phyloP scores from a whole-genome alignment of 2,888 invertebrate species.

The Hipparchia sbordonii region DNA sequence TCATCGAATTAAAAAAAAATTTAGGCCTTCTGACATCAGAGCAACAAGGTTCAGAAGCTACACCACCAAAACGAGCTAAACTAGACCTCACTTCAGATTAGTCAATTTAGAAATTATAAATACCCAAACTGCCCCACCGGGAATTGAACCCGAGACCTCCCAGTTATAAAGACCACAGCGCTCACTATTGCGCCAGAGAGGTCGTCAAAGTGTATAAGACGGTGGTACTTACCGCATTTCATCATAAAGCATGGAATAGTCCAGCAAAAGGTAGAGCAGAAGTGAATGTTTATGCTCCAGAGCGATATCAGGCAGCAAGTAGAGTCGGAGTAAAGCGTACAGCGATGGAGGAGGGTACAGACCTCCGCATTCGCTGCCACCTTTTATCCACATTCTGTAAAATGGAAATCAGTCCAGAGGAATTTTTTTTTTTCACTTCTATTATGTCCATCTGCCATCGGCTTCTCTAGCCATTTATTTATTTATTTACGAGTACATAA shows the following conservation, averaged over 20 bases:
- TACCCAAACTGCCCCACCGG: too few relatives aligned
- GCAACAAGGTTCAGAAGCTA: conserved; percentile 46
- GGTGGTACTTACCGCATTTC: conserved; percentile 70
- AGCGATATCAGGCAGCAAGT: conserved; percentile 86
- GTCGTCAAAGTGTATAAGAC: too few relatives aligned
- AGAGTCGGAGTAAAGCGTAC: conserved; percentile 89
- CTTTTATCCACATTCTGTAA: conserved; percentile 86
- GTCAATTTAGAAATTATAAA: too few relatives aligned
- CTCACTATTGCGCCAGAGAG: too few relatives aligned
- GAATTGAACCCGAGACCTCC: too few relatives aligned
- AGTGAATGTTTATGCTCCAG: conserved; percentile 90
- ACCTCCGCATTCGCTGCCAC: conserved; percentile 83
- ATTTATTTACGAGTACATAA: too few relatives aligned
- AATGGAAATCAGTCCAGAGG: background rate
- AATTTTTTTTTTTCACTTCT: too few relatives aligned
- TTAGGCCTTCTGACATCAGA: conserved; percentile 54
- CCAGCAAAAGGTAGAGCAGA: conserved; percentile 91
- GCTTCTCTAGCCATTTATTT: too few relatives aligned
- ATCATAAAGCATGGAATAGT: conserved; percentile 88
- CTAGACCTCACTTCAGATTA: too few relatives aligned
- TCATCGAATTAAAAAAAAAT: too few relatives aligned
- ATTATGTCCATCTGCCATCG: too few relatives aligned
- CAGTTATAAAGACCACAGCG: too few relatives aligned
- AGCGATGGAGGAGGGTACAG: conserved; percentile 93
- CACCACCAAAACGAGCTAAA: conserved; percentile 65